Evolutionary conservation across 2,888 invertebrate genomes (phyloP), one percentile per base, ranked within the genome.

Genomic region (Conomelus anceps): DNA sequence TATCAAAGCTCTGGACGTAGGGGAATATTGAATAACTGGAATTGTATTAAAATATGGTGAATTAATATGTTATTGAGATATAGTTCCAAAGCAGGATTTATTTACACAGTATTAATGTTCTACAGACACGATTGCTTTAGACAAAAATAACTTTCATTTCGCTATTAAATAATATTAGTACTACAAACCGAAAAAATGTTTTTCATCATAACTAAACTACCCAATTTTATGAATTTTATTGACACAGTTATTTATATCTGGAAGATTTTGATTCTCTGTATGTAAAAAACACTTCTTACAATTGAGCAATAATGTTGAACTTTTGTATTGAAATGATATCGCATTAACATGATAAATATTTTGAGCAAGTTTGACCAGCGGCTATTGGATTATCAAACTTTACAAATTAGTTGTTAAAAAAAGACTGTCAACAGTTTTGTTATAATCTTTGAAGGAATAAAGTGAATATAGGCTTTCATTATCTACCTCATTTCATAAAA

Each of bases 361-460:
- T 86, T 88, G 88, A 88, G 63, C n/a, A 13, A 87, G 89, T 90
- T 91, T 91, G 90, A 89, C 90, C 91, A 90, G 90, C 90, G 90
- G 90, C 89, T 90, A 90, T 90, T 90, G 91, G 91, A 91, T 89
- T 90, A 90, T 91, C 90, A 91, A 90, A 91, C 91, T 91, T 91
- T 91, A 91, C 91, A 91, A 91, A 91, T 90, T 91, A 91, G 91
- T 91, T 91, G 91, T 91, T 91, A 91, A 91, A 90, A 91, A 91
- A 91, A 91, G 91, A 91, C 91, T 91, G 91, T 91, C 91, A 91
- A 91, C 91, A 91, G 91, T 91, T 91, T 91, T 91, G 91, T 91
- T 91, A 91, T 91, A 91, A 91, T 91, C 90, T 91, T 91, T 91
- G 91, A 91, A 91, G 91, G 91, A 91, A 91, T 90, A 91, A 91